Evolutionary conservation across 1,140 invertebrate genomes (phyloP).

Genomic region (Drosophila hydei): DNA sequence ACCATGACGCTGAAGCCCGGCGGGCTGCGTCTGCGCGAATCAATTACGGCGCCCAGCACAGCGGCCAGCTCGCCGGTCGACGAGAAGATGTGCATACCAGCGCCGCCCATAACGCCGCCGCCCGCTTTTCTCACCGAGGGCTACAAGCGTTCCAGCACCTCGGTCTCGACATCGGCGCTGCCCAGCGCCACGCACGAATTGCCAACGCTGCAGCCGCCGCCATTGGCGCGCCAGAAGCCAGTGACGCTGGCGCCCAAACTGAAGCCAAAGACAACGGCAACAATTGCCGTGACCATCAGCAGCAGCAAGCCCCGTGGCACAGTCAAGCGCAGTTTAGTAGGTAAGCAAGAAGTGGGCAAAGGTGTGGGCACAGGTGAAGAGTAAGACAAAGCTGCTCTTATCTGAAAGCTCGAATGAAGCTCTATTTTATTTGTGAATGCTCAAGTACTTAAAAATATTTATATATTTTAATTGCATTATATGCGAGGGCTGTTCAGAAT

Average conservation of each 20-base stretch:
- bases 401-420: no score
- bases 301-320: constrained; percentile 77
- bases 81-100: constrained; percentile 85
- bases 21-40: constrained; percentile 57
- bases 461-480: no score
- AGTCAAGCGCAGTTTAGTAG: constrained; percentile 79
- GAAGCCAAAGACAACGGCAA: constrained; percentile 71
- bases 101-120: constrained; percentile 88
- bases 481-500: no score
- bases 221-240: constrained; percentile 3
- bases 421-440: no score
- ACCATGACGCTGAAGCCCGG: constrained; percentile 58
- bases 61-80: constrained; percentile 84
- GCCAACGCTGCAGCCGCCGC: constrained; percentile 2
- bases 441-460: no score
- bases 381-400: no score
- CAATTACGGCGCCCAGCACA: constrained; percentile 73
- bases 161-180: constrained; percentile 67
- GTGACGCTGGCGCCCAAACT: constrained; percentile 25
- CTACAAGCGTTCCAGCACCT: constrained; percentile 84
- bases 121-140: constrained; percentile 87
- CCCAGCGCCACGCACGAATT: constrained; percentile 54
- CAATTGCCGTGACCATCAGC: constrained; percentile 71
- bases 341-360: constrained; percentile 45
- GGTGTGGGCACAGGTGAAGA: no score